phyloP scores from a whole-genome alignment of 2,888 invertebrate species.

The Hypercompe scribonia region DNA sequence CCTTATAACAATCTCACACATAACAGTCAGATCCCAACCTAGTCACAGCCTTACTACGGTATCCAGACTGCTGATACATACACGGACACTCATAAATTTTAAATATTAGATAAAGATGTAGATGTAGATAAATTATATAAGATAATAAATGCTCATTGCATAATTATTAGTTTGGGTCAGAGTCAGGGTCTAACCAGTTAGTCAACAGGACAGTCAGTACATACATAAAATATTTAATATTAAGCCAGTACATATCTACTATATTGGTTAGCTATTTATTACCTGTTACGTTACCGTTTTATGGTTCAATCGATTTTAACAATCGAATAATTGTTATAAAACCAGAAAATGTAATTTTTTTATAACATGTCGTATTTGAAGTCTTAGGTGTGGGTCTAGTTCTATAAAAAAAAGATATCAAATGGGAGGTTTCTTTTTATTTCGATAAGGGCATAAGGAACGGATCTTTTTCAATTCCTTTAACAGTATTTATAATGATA shows the following conservation, averaged over 20 bases:
- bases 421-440: slow-evolving; percentile 30
- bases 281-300: slow-evolving; percentile 21
- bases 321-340: slow-evolving; percentile 42
- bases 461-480: slow-evolving; percentile 1
- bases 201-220: too few relatives aligned
- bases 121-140: background rate
- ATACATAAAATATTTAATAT: background rate
- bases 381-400: slow-evolving; percentile 3
- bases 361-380: slow-evolving; percentile 44
- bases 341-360: slow-evolving; percentile 57
- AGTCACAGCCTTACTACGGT: background rate
- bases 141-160: too few relatives aligned
- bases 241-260: too few relatives aligned
- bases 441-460: slow-evolving; percentile 9
- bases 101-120: too few relatives aligned
- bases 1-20: background rate
- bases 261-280: background rate
- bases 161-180: too few relatives aligned
- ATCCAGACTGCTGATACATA: background rate
- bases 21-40: background rate
- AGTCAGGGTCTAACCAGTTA: too few relatives aligned
- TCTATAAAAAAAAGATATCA: slow-evolving; percentile 18
- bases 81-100: too few relatives aligned
- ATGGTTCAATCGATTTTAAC: slow-evolving; percentile 35
- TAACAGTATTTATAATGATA: background rate